A percentile compares a stretch with the other conserved stretches of the same genome.
phyloP scores from a whole-genome alignment of 1,140 invertebrate species.

The Battus philenor region DNA sequence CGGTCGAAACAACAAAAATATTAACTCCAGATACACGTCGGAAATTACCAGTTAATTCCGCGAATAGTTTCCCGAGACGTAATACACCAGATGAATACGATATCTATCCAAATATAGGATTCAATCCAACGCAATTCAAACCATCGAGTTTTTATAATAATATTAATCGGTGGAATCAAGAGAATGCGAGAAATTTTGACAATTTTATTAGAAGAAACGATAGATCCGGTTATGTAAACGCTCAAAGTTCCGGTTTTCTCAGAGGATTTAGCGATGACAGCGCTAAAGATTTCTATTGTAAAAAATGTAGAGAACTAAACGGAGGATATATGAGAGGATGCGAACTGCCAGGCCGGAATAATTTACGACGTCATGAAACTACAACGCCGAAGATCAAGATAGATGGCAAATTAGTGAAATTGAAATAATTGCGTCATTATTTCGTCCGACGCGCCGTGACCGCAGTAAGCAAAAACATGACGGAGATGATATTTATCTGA shows the following conservation, averaged over 20 bases:
- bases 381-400: conserved; percentile 61
- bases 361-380: conserved; percentile 38
- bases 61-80: conserved; percentile 32
- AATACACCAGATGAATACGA: conserved; percentile 55
- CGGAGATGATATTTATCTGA: conserved; percentile 41
- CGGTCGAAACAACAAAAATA: conserved; percentile 56
- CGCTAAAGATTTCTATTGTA: conserved; percentile 60
- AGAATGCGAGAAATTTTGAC: conserved; percentile 20
- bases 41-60: conserved; percentile 32
- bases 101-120: conserved; percentile 46
- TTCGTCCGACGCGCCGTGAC: conserved; percentile 38
- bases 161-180: conserved; percentile 50
- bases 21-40: conserved; percentile 48
- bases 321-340: conserved; percentile 31
- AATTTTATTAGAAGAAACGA: conserved; percentile 28
- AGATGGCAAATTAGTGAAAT: conserved; percentile 68
- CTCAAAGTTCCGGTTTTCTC: conserved; percentile 25
- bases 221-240: conserved; percentile 28
- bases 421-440: conserved; percentile 56
- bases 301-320: conserved; percentile 53
- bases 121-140: conserved; percentile 49
- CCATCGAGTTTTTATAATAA: conserved; percentile 57
- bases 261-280: conserved; percentile 49
- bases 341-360: conserved; percentile 30
- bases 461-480: conserved; percentile 34